phyloP scores from a whole-genome alignment of 2,888 invertebrate genomes.

The Petrolisthes cinctipes region DNA sequence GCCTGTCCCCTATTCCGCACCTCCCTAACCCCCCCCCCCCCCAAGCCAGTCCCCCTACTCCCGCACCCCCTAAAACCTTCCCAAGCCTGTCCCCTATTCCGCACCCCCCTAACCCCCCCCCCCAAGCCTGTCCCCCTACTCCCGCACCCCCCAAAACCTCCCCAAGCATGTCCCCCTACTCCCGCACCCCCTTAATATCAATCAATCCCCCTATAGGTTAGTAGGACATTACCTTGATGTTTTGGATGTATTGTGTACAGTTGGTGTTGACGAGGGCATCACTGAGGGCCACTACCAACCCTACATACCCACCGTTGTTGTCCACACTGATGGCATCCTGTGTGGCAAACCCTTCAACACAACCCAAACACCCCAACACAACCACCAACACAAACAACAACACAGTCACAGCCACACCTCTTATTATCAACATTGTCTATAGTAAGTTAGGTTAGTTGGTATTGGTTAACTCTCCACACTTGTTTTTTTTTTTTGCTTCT shows the following conservation, averaged over 20 bases:
- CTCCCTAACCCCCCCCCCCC: too few relatives aligned
- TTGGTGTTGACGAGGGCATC: constrained; percentile 6
- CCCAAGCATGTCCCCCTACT: too few relatives aligned
- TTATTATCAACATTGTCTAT: neutral
- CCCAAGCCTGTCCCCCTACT: too few relatives aligned
- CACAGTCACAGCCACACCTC: constrained; percentile 6
- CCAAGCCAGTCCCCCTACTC: too few relatives aligned
- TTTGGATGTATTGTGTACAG: constrained; percentile 18
- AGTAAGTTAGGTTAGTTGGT: neutral
- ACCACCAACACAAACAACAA: constrained; percentile 14
- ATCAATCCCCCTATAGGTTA: too few relatives aligned
- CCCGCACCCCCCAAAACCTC: too few relatives aligned
- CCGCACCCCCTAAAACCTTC: too few relatives aligned
- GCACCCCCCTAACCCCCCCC: too few relatives aligned
- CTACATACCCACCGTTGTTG: neutral
- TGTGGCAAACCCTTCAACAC: neutral
- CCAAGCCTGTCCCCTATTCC: too few relatives aligned
- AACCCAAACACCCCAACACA: neutral
- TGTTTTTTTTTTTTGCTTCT: neutral
- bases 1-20: too few relatives aligned
- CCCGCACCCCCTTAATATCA: too few relatives aligned
- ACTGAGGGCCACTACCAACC: constrained; percentile 40
- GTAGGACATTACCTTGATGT: constrained; percentile 40
- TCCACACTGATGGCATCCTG: constrained; percentile 8
- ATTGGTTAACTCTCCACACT: too few relatives aligned